A percentile compares a stretch with the other conserved stretches of the same genome.
These are phyloP conservation scores for Drosophila pegasa DNA, from an alignment of 2,888 invertebrate genomes.

Conservation along the genomic window DNA sequence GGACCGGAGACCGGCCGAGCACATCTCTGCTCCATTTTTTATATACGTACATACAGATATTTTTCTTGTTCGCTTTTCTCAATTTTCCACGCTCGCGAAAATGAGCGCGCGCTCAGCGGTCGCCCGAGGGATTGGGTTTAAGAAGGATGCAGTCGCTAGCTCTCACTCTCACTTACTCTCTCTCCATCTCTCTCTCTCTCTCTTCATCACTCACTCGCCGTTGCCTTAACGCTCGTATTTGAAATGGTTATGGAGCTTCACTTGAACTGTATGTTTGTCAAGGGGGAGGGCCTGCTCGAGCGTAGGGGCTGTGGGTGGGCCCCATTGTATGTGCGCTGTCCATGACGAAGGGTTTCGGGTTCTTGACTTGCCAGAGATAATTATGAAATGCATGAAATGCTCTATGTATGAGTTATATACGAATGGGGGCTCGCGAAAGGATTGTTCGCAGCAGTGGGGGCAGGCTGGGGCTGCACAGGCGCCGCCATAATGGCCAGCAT, in stretches of 20 bases:
- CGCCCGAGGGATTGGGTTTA: slow-evolving; percentile 30
- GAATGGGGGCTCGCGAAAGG: slow-evolving; percentile 9
- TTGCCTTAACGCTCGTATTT: slow-evolving; percentile 52
- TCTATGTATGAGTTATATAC: slow-evolving; percentile 72
- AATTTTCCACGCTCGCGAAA: slow-evolving; percentile 79
- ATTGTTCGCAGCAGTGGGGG: neutral
- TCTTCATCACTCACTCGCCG: neutral
- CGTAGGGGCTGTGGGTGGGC: slow-evolving; percentile 5
- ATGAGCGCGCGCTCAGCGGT: slow-evolving; percentile 62
- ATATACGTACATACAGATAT: slow-evolving; percentile 8
- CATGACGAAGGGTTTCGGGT: slow-evolving; percentile 78
- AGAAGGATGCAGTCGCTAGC: slow-evolving; percentile 15
- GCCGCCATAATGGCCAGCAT: slow-evolving; percentile 76
- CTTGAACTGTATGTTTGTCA: slow-evolving; percentile 37
- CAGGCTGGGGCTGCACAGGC: slow-evolving; percentile 22
- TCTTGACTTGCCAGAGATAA: slow-evolving; percentile 76
- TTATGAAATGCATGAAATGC: slow-evolving; percentile 76
- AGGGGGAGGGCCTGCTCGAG: neutral
- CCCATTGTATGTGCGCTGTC: slow-evolving; percentile 67
- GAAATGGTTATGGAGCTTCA: slow-evolving; percentile 48
- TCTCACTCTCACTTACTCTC: slow-evolving; percentile 19
- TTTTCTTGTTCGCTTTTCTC: slow-evolving; percentile 43
- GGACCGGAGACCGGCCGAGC: slow-evolving; percentile 33
- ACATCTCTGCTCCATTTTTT: slow-evolving; percentile 58
- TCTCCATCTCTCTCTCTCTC: neutral